phyloP scores from a whole-genome alignment of 1,140 invertebrate genomes.

The Microplitis demolitor region DNA sequence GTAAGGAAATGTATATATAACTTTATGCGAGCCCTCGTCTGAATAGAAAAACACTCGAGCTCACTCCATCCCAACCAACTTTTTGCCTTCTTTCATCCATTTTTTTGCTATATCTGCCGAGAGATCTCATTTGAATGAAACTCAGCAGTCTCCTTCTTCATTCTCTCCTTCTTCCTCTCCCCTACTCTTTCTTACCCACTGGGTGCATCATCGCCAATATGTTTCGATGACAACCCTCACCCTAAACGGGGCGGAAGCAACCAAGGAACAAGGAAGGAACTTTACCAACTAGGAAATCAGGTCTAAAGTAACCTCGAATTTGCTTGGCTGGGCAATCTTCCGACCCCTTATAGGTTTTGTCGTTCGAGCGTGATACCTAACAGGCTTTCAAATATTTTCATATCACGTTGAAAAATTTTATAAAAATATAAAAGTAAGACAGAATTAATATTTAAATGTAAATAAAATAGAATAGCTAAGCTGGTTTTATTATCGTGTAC shows the following conservation, averaged over 20 bases:
- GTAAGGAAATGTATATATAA: conserved; percentile 44
- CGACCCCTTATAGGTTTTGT: conserved; percentile 36
- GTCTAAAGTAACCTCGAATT: conserved; percentile 38
- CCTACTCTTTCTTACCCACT: conserved; percentile 6
- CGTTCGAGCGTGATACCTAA: conserved; percentile 30
- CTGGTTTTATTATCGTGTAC: not conserved
- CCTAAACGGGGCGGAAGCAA: conserved; percentile 22
- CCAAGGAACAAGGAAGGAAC: conserved; percentile 32
- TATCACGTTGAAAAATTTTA: not conserved
- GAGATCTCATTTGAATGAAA: conserved; percentile 55
- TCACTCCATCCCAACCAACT: conserved; percentile 33
- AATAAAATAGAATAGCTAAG: too few species aligned
- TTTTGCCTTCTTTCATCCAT: conserved; percentile 20
- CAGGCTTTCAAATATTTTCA: conserved; percentile 15
- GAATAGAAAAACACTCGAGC: conserved; percentile 56
- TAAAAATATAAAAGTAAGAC: too few species aligned
- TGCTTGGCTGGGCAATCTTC: conserved; percentile 37
- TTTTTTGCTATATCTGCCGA: conserved; percentile 11
- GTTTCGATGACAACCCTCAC: conserved; percentile 35
- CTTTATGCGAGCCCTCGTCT: conserved; percentile 48
- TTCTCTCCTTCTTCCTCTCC: too few species aligned
- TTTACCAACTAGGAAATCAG: conserved; percentile 27
- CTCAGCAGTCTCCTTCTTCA: conserved; percentile 20
- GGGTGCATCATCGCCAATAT: conserved; percentile 42
- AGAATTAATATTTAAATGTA: too few species aligned